These are phyloP conservation scores for Ceratosolen solmsi DNA, from an alignment of 1,140 invertebrate genomes.

Conservation along the genomic window DNA sequence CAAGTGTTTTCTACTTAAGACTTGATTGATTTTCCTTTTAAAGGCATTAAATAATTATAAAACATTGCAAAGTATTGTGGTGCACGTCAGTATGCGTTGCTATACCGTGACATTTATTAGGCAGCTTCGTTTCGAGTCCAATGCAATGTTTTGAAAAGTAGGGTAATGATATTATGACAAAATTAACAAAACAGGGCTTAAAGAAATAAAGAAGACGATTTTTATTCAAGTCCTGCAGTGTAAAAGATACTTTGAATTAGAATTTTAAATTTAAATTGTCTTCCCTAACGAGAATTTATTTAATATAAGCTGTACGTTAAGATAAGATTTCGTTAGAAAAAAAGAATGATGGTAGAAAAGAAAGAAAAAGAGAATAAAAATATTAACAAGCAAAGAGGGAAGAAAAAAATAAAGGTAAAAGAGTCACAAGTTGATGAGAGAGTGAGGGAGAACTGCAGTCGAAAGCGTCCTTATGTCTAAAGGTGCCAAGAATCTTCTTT, in stretches of 20 bases:
- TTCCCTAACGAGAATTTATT: conserved; percentile 22
- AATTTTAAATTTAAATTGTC: conserved; percentile 36
- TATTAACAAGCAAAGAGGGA: conserved; percentile 17
- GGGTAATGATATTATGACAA: not conserved
- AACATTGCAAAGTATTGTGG: too few relatives aligned
- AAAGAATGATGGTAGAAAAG: not conserved
- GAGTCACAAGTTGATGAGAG: conserved; percentile 37
- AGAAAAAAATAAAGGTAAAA: conserved; percentile 48
- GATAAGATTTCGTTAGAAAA: not conserved
- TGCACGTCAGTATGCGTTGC: too few relatives aligned
- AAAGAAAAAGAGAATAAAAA: not conserved
- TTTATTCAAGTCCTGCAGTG: not conserved
- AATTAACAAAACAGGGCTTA: not conserved
- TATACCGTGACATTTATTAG: too few relatives aligned
- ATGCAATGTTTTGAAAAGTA: not conserved
- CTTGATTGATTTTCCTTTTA: too few relatives aligned
- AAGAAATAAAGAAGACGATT: not conserved
- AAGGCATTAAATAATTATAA: too few relatives aligned
- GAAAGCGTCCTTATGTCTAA: conserved; percentile 68
- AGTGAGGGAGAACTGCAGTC: conserved; percentile 56
- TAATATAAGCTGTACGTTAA: not conserved
- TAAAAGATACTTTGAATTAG: conserved; percentile 20
- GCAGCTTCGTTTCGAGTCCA: not conserved
- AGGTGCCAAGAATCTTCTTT: conserved; percentile 66
- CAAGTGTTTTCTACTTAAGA: too few relatives aligned